Percentiles rank a stretch among this genome's conserved stretches.
These are phyloP conservation scores for Sinelater perroti DNA, from an alignment of 2,888 invertebrate genomes.

Conservation along the genomic window DNA sequence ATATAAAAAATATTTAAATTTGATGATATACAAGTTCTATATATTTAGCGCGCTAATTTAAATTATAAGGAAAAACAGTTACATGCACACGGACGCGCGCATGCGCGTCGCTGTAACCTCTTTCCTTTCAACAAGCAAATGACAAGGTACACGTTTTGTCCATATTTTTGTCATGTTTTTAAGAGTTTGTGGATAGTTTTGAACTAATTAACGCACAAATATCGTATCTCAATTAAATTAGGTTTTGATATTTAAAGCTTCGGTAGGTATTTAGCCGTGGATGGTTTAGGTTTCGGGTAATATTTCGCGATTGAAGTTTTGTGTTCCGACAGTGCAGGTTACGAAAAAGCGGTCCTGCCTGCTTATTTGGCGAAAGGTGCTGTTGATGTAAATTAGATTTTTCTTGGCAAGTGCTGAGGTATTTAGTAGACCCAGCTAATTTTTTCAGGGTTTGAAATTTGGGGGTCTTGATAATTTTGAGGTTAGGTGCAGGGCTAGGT, in stretches of 20 bases:
- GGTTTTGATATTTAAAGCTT: conserved; percentile 12
- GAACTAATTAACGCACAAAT: background rate
- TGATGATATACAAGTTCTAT: too few species aligned
- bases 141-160: conserved; percentile 58
- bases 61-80: conserved; percentile 3
- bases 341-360: background rate
- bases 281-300: conserved; percentile 41
- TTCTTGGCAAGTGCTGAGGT: too few species aligned
- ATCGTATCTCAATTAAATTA: conserved; percentile 3
- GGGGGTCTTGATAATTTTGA: background rate
- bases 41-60: conserved; percentile 3
- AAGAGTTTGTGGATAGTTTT: background rate
- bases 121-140: conserved; percentile 52
- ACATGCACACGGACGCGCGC: too few species aligned
- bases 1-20: too few species aligned
- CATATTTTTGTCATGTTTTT: conserved; percentile 35
- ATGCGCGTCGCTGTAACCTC: conserved; percentile 38
- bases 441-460: background rate
- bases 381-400: too few species aligned
- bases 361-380: background rate
- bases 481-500: background rate
- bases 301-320: conserved; percentile 43
- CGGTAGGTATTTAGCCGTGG: conserved; percentile 28
- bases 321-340: conserved; percentile 18
- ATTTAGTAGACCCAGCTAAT: background rate